These are phyloP conservation scores for Peromyscus melanophrys DNA, from an alignment of 2,797 vertebrate genomes.

Conservation along the genomic window DNA sequence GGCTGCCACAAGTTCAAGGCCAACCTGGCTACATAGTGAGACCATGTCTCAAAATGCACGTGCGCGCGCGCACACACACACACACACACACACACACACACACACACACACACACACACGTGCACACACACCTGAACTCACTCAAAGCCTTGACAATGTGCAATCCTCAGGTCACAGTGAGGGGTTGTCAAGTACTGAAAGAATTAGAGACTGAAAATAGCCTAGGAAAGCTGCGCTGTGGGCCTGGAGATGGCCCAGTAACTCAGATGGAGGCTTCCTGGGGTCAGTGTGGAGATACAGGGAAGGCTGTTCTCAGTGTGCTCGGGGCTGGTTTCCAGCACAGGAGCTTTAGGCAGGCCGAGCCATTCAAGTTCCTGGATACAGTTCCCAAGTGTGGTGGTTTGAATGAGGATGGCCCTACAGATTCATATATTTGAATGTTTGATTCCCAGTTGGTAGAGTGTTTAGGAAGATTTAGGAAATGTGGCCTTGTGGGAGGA, in stretches of 20 bases:
- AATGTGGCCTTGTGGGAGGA: background rate
- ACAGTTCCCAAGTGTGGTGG: background rate
- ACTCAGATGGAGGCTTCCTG: background rate
- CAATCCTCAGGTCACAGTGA: background rate
- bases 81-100: background rate
- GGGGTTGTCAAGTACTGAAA: background rate
- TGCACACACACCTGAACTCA: background rate
- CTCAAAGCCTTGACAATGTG: background rate
- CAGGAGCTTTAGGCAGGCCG: background rate
- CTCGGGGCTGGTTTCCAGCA: background rate
- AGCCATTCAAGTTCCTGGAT: background rate
- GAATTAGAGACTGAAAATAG: background rate
- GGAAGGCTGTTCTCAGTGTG: accelerated
- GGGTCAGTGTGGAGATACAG: background rate
- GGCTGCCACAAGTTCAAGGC: background rate
- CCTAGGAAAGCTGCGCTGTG: background rate
- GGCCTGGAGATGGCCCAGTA: background rate
- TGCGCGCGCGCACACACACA: background rate
- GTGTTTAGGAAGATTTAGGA: background rate
- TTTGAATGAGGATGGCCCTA: background rate
- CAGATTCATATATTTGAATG: background rate
- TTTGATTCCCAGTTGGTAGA: background rate
- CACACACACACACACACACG: background rate
- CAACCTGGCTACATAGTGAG: background rate
- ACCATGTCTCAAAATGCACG: background rate